Percentiles rank a stretch among this genome's conserved stretches.
phyloP scores from a whole-genome alignment of 2,797 vertebrate genomes.

The Siniperca obscura region DNA sequence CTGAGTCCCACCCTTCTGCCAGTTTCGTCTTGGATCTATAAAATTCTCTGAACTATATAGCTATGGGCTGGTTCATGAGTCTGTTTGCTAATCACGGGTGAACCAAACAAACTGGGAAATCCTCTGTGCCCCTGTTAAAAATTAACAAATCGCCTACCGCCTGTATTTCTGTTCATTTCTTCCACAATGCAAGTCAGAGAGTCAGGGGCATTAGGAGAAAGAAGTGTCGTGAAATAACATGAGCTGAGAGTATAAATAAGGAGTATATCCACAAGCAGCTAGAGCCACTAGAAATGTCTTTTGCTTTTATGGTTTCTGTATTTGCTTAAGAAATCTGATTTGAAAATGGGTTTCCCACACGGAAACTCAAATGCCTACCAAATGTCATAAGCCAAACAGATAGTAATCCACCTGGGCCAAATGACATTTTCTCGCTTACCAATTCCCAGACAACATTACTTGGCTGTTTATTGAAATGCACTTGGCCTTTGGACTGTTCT shows the following conservation, averaged over 20 bases:
- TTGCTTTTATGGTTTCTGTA: constrained; percentile 20
- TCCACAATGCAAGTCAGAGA: background rate
- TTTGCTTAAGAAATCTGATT: constrained; percentile 47
- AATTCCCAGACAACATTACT: constrained; percentile 37
- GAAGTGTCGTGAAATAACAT: background rate
- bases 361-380: constrained; percentile 29
- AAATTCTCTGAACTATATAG: too few relatives aligned
- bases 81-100: too few relatives aligned
- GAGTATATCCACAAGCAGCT: background rate
- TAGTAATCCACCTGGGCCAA: constrained; percentile 43
- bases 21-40: too few relatives aligned
- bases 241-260: constrained; percentile 29
- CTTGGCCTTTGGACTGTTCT: constrained; percentile 34
- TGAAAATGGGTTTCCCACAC: constrained; percentile 25
- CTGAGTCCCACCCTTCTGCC: too few relatives aligned
- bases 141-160: too few relatives aligned
- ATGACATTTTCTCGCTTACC: constrained; percentile 57
- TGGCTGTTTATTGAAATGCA: constrained; percentile 52
- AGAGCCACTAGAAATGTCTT: constrained; percentile 3
- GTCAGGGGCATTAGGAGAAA: background rate
- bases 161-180: constrained; percentile 13
- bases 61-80: too few relatives aligned
- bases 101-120: too few relatives aligned
- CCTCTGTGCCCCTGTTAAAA: too few relatives aligned
- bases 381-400: constrained; percentile 55